Conservation (phyloP, 2,797 vertebrate species). For the Hephaestus fuliginosus region DNA sequence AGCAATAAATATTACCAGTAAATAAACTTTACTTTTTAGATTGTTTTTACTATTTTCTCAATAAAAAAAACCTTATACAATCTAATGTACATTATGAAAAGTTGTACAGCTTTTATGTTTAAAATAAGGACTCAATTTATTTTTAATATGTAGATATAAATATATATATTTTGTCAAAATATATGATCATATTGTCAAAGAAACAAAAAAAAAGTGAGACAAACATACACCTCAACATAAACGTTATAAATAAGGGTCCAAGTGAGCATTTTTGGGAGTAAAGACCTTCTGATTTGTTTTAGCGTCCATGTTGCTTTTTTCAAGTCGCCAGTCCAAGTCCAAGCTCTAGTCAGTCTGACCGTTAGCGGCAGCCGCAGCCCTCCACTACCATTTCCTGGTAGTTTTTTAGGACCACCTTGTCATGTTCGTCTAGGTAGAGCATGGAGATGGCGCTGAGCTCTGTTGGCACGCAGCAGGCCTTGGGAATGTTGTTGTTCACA, state of each 20-base stretch:
- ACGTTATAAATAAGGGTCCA: conserved; percentile 99
- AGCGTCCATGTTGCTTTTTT: conserved; percentile 63
- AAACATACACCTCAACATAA: conserved; percentile 97
- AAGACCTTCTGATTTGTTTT: conserved; percentile 70
- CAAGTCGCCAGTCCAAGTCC: conserved; percentile 63
- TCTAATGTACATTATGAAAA: conserved; percentile 91
- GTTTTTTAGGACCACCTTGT: conserved; percentile 99
- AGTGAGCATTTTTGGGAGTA: conserved; percentile 83
- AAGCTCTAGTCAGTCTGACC: conserved; percentile 33
- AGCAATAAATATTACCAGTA: conserved; percentile 90
- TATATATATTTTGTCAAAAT: conserved; percentile 99
- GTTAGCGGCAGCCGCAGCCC: conserved; percentile 97
- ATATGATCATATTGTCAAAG: conserved; percentile 99
- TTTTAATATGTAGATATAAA: conserved; percentile 99
- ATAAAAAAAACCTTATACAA: conserved; percentile 87
- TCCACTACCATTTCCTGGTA: conserved; percentile 99
- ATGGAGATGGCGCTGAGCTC: conserved; percentile 99
- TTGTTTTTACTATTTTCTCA: conserved; percentile 86
- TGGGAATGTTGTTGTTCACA: conserved; percentile 98
- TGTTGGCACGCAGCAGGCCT: conserved; percentile 98
- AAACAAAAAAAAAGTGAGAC: conserved; percentile 86
- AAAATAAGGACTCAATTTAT: conserved; percentile 99
- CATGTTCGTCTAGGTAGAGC: conserved; percentile 99
- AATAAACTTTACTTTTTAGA: conserved; percentile 85
- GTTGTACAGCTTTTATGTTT: conserved; percentile 94